These are phyloP conservation scores for Drosophila kohkoa DNA, from an alignment of 1,140 invertebrate species.

Conservation along the genomic window DNA sequence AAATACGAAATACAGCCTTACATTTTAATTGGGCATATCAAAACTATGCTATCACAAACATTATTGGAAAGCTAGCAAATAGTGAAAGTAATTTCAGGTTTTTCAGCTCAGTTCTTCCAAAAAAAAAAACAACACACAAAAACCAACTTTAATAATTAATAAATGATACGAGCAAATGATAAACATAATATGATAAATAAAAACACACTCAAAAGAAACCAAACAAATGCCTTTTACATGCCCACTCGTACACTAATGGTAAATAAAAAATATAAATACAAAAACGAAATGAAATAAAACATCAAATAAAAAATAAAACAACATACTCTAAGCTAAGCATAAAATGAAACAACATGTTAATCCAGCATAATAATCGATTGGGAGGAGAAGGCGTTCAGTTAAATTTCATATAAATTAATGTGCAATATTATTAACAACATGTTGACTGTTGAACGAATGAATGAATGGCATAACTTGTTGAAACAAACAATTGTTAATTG, in stretches of 20 bases:
- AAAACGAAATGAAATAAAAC: slow-evolving; percentile 29
- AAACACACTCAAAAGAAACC: slow-evolving; percentile 60
- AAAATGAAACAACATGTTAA: slow-evolving; percentile 40
- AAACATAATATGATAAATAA: slow-evolving; percentile 22
- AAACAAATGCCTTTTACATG: slow-evolving; percentile 83
- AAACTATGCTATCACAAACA: slow-evolving; percentile 21
- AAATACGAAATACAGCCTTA: slow-evolving; percentile 33
- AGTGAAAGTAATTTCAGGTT: slow-evolving; percentile 61
- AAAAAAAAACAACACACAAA: slow-evolving; percentile 28
- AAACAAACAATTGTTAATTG: slow-evolving; percentile 49
- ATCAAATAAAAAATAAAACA: slow-evolving; percentile 24
- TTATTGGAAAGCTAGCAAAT: slow-evolving; percentile 42
- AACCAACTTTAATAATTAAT: slow-evolving; percentile 25
- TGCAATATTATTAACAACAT: slow-evolving; percentile 19
- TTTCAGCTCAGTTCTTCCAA: slow-evolving; percentile 79
- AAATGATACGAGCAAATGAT: slow-evolving; percentile 29
- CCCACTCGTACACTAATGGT: slow-evolving; percentile 74
- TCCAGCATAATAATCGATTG: slow-evolving; percentile 39
- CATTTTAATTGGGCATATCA: slow-evolving; percentile 48
- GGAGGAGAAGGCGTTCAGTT: slow-evolving; percentile 11
- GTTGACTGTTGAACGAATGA: slow-evolving; percentile 28
- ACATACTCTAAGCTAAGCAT: slow-evolving; percentile 21
- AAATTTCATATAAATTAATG: slow-evolving; percentile 12
- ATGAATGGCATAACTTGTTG: slow-evolving; percentile 60
- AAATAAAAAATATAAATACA: slow-evolving; percentile 39